Evolutionary conservation across 2,797 vertebrate species (phyloP).

Genomic region (Myotis daubentonii): DNA sequence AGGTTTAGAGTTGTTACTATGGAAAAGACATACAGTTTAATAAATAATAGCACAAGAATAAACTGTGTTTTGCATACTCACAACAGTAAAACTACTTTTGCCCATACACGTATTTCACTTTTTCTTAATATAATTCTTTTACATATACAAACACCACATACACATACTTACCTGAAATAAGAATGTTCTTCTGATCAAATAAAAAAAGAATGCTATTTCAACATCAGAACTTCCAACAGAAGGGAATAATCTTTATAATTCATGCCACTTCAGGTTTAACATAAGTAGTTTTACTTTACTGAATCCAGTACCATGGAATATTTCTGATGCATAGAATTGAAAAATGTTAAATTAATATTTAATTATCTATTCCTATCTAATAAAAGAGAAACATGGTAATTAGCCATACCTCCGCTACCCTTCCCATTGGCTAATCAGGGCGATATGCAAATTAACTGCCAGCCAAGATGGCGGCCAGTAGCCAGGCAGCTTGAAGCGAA

Average conservation of each 20-base stretch:
- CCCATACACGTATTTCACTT: not conserved
- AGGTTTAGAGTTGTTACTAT: too few species aligned
- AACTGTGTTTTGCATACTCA: too few species aligned
- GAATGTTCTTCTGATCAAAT: slow-evolving; percentile 43
- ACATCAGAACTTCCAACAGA: not conserved
- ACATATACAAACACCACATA: slow-evolving; percentile 17
- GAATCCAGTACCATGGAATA: slow-evolving; percentile 49
- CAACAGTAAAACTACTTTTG: too few species aligned
- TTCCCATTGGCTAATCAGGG: too few species aligned
- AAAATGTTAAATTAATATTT: slow-evolving; percentile 63
- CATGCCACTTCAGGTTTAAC: slow-evolving; percentile 49
- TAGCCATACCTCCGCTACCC: too few species aligned
- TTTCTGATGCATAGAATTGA: slow-evolving; percentile 62
- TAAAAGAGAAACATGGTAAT: too few species aligned
- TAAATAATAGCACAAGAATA: slow-evolving; percentile 16
- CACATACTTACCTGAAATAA: not conserved
- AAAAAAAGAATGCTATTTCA: slow-evolving; percentile 65
- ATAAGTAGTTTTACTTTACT: slow-evolving; percentile 58
- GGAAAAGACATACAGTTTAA: not conserved
- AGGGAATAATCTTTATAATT: slow-evolving; percentile 61
- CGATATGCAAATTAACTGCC: too few species aligned
- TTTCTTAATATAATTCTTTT: slow-evolving; percentile 2
- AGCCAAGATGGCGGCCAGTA: too few species aligned
- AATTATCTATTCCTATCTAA: not conserved
- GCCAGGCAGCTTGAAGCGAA: too few species aligned